Evolutionary conservation across 1,140 invertebrate genomes (phyloP), one percentile per base, ranked within the genome.

Genomic region (Bactericera cockerelli): DNA sequence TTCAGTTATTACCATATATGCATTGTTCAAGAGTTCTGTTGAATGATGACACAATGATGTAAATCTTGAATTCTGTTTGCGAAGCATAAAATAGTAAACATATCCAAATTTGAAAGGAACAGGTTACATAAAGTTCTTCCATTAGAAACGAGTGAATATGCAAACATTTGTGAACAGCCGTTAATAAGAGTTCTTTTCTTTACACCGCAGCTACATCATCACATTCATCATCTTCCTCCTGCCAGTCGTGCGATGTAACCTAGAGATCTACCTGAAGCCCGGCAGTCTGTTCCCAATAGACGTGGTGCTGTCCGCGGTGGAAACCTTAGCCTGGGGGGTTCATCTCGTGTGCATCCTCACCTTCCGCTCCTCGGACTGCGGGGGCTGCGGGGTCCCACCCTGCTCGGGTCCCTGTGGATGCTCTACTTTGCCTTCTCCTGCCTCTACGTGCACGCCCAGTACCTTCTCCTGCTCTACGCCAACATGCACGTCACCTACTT

Each of bases 271-370:
- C 14, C 2, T 55, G 1, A 62, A 49, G 33, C 39, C 57, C 16
- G 55, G 55, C 8, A 39, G 59, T 61, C 62, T 59, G 31, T 58
- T 39, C 55, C 59, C 59, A 55, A 64, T 61, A 13, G 59, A 64
- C 57, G 62, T 59, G 31, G 39, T 62, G 1, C 13, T 61, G 14
- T 49, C 63, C 56, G 42, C 26, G 55, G 65, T 65, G 49, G 8
- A 49, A 49, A 49, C 42, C 19, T n/a, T 49, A 11, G 64, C 16
- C 28, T 66, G 26, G 61, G 38, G 8, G 13, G 24, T 87, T 14
- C 89, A 93, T 73, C 78, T 84, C 63, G 76, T 79, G 14, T 93
- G 84, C 70, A 72, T 87, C 26, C 64, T 84, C 59, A 79, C 80
- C 19, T 70, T 91, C 21, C 79, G 80, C 57, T 65, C 69, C 56